Conservation (phyloP, 2,797 vertebrate species). For the Trachurus trachurus region DNA sequence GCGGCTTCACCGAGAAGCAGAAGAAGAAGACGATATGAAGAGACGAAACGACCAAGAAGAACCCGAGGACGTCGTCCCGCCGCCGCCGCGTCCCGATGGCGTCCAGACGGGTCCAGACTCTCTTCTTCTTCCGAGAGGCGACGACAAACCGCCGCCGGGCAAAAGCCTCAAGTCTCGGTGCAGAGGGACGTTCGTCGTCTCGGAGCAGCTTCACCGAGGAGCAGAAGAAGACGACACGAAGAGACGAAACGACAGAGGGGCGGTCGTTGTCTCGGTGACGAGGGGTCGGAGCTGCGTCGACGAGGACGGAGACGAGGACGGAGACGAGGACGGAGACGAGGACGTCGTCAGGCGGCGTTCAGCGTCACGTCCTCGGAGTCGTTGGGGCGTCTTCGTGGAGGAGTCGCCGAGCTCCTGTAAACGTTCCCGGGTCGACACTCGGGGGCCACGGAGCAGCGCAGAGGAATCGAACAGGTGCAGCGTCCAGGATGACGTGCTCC, state of each 20-base stretch:
- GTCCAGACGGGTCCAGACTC: not conserved
- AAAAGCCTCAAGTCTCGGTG: constrained; percentile 45
- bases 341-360: not conserved
- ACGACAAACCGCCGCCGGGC: not conserved
- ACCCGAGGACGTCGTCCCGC: not conserved
- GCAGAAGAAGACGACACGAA: not conserved
- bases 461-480: not conserved
- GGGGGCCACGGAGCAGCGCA: constrained; percentile 14
- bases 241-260: constrained; percentile 51
- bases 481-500: not conserved
- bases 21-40: not conserved
- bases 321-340: no score
- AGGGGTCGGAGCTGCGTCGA: not conserved
- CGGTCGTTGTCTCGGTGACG: constrained; percentile 64
- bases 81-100: constrained; percentile 3
- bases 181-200: constrained; percentile 73
- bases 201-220: not conserved
- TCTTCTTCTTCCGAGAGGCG: not conserved
- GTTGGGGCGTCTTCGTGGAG: not conserved
- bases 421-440: constrained; percentile 38
- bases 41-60: constrained; percentile 1
- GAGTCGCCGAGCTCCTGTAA: constrained; percentile 40
- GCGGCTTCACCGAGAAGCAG: constrained; percentile 6
- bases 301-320: not conserved
- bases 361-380: not conserved